Evolutionary conservation across 1,140 invertebrate species (phyloP).

Genomic region (Polyergus mexicanus): DNA sequence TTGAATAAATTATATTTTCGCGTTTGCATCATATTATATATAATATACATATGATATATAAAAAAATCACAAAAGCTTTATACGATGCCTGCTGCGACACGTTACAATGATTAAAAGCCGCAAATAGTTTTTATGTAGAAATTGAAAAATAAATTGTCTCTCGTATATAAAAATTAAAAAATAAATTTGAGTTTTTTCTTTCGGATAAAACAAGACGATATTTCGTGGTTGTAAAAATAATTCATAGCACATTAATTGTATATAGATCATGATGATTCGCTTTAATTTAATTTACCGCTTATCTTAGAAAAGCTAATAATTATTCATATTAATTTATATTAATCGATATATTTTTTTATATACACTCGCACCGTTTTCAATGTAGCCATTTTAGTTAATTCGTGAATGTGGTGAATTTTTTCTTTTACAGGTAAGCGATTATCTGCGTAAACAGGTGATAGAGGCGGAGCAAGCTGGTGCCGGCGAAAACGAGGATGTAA

Average conservation of each 20-base stretch:
- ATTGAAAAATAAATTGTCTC: background rate
- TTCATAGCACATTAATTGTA: background rate
- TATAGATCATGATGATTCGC: background rate
- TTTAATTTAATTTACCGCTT: background rate
- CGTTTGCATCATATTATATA: background rate
- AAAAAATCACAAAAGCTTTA: background rate
- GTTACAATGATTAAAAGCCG: background rate
- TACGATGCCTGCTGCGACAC: background rate
- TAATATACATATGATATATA: background rate
- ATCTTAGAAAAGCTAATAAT: background rate
- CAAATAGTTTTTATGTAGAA: background rate
- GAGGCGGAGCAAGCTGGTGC: slow-evolving; percentile 89
- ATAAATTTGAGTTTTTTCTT: background rate
- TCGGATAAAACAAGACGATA: background rate
- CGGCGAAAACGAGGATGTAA: slow-evolving; percentile 91
- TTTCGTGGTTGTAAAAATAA: background rate
- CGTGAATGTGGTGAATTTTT: slow-evolving; percentile 23
- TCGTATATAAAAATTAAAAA: background rate
- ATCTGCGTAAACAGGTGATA: slow-evolving; percentile 96
- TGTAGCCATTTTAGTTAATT: background rate
- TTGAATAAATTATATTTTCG: background rate
- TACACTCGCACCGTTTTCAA: background rate
- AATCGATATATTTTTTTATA: background rate
- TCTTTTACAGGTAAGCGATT: slow-evolving; percentile 92
- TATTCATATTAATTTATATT: background rate